These are phyloP conservation scores for Melanostigma gelatinosum DNA, from an alignment of 2,113 vertebrate species.

Conservation along the genomic window DNA sequence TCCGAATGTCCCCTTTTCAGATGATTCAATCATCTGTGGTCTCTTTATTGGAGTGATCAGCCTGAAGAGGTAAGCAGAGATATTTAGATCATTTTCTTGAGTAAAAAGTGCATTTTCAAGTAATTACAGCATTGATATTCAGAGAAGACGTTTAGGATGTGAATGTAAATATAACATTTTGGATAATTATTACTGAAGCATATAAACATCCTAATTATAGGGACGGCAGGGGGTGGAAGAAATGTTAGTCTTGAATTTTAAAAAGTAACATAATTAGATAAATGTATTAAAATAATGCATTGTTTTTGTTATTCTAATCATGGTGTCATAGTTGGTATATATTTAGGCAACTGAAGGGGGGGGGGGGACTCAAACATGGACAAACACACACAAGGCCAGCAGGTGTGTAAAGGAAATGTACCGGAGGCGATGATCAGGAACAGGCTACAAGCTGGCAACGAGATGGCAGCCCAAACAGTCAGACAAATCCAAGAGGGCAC, in stretches of 20 bases:
- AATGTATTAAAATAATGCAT: not conserved
- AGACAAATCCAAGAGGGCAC: not conserved
- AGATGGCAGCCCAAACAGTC: not conserved
- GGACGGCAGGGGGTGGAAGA: not conserved
- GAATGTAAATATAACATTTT: no score
- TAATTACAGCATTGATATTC: not conserved
- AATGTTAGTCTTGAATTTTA: no score
- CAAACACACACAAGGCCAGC: not conserved
- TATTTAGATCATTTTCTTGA: not conserved
- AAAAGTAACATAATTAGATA: not conserved
- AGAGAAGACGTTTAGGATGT: not conserved
- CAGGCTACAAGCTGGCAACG: not conserved
- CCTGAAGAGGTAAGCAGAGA: not conserved
- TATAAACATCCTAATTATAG: no score
- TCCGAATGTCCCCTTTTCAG: not conserved
- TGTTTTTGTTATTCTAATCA: not conserved
- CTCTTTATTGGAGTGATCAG: conserved; percentile 8
- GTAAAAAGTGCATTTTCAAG: not conserved
- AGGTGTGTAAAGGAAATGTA: not conserved
- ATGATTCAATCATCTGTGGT: not conserved
- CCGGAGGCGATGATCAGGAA: not conserved
- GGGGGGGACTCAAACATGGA: not conserved
- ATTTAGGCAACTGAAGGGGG: not conserved
- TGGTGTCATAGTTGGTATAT: not conserved
- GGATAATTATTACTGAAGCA: not conserved